Evolutionary conservation across 2,113 vertebrate species (phyloP).

Genomic region (Meles meles): DNA sequence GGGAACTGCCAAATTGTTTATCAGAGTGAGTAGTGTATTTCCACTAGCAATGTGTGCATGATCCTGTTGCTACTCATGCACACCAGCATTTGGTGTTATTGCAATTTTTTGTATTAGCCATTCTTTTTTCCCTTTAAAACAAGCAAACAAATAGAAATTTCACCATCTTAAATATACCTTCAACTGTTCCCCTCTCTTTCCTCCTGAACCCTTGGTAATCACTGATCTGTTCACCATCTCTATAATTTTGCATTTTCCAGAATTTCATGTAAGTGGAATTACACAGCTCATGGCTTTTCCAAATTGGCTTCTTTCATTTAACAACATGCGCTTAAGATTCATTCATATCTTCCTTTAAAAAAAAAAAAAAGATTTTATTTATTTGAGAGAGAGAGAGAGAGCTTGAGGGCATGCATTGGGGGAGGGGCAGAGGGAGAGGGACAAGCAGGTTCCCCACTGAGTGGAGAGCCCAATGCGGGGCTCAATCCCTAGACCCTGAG

Average conservation of each 20-base stretch:
- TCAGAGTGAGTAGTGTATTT: background rate
- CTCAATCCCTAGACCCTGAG: background rate
- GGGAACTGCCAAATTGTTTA: background rate
- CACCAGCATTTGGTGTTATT: background rate
- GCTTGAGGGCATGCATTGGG: background rate
- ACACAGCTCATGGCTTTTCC: background rate
- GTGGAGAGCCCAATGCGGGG: background rate
- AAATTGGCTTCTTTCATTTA: background rate
- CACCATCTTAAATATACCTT: background rate
- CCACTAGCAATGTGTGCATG: background rate
- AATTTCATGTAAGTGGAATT: background rate
- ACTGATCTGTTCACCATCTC: background rate
- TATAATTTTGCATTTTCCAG: background rate
- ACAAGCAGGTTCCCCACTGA: background rate
- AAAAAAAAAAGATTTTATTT: background rate
- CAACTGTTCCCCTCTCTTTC: background rate
- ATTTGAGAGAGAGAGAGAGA: background rate
- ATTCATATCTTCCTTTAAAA: background rate
- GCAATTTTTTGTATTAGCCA: background rate
- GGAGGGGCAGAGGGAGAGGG: background rate
- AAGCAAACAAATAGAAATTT: background rate
- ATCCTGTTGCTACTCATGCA: background rate
- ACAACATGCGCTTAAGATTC: background rate
- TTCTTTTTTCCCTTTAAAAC: background rate
- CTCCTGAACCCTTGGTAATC: background rate